Conservation (phyloP, 2,797 vertebrate species). For the Eptatretus atami region DNA sequence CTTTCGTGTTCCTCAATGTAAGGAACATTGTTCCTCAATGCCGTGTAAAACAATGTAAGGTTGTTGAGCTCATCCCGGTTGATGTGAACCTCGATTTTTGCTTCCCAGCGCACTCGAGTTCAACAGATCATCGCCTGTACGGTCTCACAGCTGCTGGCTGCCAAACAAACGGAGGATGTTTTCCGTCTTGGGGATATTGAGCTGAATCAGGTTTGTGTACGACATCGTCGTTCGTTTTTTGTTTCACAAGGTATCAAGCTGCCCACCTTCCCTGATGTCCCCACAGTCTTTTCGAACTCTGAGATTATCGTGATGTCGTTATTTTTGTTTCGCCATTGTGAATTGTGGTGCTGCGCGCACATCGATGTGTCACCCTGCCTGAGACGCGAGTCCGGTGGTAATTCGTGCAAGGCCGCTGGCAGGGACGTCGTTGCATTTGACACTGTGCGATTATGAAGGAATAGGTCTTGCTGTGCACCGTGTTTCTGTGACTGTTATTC, state of each 20-base stretch:
- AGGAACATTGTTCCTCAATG: not conserved
- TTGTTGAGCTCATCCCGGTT: not conserved
- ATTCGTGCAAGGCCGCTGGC: too few relatives aligned
- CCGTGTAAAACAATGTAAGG: not conserved
- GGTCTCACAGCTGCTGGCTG: constrained; percentile 60
- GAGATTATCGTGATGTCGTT: too few relatives aligned
- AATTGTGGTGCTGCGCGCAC: not conserved
- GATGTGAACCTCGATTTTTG: not conserved
- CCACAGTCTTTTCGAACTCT: too few relatives aligned
- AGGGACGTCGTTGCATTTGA: too few relatives aligned
- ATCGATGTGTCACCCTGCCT: not conserved
- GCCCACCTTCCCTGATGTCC: too few relatives aligned
- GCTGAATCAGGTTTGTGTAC: constrained; percentile 34
- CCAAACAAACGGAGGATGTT: constrained; percentile 34
- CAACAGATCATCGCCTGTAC: constrained; percentile 73
- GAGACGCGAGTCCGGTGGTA: too few relatives aligned
- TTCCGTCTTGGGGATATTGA: constrained; percentile 56
- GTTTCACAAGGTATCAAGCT: not conserved
- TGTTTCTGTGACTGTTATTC: not conserved
- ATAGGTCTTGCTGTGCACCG: not conserved
- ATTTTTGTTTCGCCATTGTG: too few relatives aligned
- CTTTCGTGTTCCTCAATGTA: not conserved
- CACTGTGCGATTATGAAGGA: not conserved
- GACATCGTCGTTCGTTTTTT: not conserved
- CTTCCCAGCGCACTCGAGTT: constrained; percentile 29